phyloP scores from a whole-genome alignment of 2,888 invertebrate species.

The Danaus chrysippus region DNA sequence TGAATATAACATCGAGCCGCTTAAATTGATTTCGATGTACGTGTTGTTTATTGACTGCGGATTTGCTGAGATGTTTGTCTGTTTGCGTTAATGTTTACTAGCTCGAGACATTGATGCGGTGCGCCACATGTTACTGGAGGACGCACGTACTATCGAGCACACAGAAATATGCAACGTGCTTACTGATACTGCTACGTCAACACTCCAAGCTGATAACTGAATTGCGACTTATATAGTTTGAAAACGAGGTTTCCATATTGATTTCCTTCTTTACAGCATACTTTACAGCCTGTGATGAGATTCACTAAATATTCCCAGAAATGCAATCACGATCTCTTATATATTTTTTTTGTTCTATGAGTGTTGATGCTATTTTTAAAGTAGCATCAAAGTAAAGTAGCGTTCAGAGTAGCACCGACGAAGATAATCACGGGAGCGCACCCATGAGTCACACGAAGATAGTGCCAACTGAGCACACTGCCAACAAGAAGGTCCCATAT shows the following conservation, averaged over 20 bases:
- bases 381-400: no score
- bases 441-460: conserved; percentile 61
- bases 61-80: conserved; percentile 55
- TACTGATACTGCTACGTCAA: conserved; percentile 34
- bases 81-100: conserved; percentile 54
- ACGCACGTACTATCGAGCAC: conserved; percentile 26
- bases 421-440: conserved; percentile 60
- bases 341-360: conserved; percentile 34
- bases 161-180: conserved; percentile 29
- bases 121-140: conserved; percentile 34
- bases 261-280: conserved; percentile 25
- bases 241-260: conserved; percentile 27
- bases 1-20: conserved; percentile 22
- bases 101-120: conserved; percentile 37
- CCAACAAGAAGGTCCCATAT: conserved; percentile 49
- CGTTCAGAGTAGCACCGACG: conserved; percentile 40
- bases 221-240: conserved; percentile 33
- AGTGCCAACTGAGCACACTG: conserved; percentile 58
- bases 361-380: conserved; percentile 40
- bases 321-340: conserved; percentile 31
- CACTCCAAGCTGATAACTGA: conserved; percentile 27
- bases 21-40: conserved; percentile 33
- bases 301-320: conserved; percentile 29
- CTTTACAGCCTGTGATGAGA: conserved; percentile 22
- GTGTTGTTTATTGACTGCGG: conserved; percentile 41